phyloP scores from a whole-genome alignment of 2,888 invertebrate genomes.

The Marasmarcha lunaedactyla region DNA sequence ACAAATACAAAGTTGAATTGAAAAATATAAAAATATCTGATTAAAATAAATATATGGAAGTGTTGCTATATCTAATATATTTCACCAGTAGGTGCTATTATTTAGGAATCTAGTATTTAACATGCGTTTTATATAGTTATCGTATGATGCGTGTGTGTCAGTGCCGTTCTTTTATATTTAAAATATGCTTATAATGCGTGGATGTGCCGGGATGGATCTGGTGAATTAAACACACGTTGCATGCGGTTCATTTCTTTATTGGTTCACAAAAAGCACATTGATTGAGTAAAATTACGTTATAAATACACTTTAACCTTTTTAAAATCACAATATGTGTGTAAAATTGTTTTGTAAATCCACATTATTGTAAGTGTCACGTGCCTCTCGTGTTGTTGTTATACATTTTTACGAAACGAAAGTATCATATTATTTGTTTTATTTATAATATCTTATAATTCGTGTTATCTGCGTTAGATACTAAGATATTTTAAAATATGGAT shows the following conservation, averaged over 20 bases:
- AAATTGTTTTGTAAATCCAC: too few species aligned
- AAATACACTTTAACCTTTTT: too few species aligned
- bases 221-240: too few species aligned
- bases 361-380: not conserved
- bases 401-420: not conserved
- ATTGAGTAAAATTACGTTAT: too few species aligned
- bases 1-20: not conserved
- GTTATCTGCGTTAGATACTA: too few species aligned
- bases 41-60: constrained; percentile 17
- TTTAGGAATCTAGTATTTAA: constrained; percentile 36
- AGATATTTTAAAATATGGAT: too few species aligned
- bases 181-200: not conserved
- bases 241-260: too few species aligned
- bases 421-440: not conserved
- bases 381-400: not conserved
- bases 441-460: not conserved
- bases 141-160: constrained; percentile 19
- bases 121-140: constrained; percentile 8
- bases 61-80: constrained; percentile 32
- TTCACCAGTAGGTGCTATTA: constrained; percentile 61
- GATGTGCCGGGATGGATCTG: too few species aligned
- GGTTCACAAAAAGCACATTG: too few species aligned
- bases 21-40: constrained; percentile 8
- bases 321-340: too few species aligned
- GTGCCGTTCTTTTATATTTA: constrained; percentile 15